Evolutionary conservation across 2,113 vertebrate species (phyloP).

Genomic region (Nothoprocta pentlandii): DNA sequence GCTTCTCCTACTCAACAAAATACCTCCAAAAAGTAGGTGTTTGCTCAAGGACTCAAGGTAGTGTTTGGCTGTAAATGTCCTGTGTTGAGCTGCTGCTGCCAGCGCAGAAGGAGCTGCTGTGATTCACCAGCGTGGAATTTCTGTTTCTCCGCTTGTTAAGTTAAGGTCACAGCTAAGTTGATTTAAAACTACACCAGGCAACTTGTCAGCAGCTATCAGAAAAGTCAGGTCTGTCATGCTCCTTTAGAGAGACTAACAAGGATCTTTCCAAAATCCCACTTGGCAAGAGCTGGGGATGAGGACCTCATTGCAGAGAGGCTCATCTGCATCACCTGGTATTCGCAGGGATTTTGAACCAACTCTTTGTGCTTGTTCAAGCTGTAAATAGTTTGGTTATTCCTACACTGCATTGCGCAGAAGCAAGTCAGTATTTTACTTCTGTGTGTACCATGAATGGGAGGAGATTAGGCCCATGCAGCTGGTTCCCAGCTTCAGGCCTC

Average conservation of each 20-base stretch:
- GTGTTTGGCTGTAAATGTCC: background rate
- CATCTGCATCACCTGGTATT: conserved; percentile 23
- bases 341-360: conserved; percentile 33
- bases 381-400: conserved; percentile 40
- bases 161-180: background rate
- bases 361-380: conserved; percentile 31
- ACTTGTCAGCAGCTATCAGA: background rate
- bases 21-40: background rate
- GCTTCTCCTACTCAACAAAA: background rate
- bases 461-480: background rate
- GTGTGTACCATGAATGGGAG: background rate
- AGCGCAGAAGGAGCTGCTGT: background rate
- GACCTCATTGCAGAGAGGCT: conserved; percentile 16
- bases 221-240: background rate
- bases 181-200: fast-evolving
- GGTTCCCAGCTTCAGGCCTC: background rate
- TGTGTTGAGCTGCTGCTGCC: background rate
- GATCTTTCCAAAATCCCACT: background rate
- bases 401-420: conserved; percentile 32
- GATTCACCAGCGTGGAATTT: background rate
- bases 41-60: background rate
- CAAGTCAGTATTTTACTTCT: conserved; percentile 48
- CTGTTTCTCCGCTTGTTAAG: background rate
- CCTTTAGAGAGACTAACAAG: background rate
- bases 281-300: conserved; percentile 18